Conservation (phyloP, 2,888 invertebrate species). For the Galerucella pusilla region DNA sequence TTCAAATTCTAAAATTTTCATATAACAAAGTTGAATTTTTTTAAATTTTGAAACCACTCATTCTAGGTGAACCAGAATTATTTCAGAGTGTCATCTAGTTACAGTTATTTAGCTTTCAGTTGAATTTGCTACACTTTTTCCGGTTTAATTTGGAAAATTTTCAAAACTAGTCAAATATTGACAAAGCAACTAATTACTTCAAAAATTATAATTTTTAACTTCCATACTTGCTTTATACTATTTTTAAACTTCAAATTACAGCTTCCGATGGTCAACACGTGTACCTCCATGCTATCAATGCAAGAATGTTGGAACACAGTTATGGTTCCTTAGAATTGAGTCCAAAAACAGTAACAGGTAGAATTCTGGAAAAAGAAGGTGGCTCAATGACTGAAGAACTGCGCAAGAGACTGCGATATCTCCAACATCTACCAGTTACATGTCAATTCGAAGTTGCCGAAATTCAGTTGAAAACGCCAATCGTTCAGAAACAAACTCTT, state of each 20-base stretch:
- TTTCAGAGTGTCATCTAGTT: too few relatives aligned
- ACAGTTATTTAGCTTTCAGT: too few relatives aligned
- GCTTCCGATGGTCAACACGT: constrained; percentile 93
- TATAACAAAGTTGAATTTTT: too few relatives aligned
- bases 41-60: too few relatives aligned
- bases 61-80: too few relatives aligned
- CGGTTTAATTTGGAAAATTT: too few relatives aligned
- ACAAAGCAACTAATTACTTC: too few relatives aligned
- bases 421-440: constrained; percentile 89
- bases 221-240: not conserved
- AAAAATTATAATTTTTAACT: too few relatives aligned
- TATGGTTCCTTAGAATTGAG: constrained; percentile 85
- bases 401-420: constrained; percentile 78
- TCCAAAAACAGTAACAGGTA: constrained; percentile 79
- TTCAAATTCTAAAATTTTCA: not conserved
- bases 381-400: constrained; percentile 87
- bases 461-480: constrained; percentile 79
- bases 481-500: constrained; percentile 76
- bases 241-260: constrained; percentile 60
- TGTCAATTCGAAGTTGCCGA: constrained; percentile 93
- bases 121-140: too few relatives aligned
- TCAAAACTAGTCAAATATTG: too few relatives aligned
- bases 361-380: constrained; percentile 88
- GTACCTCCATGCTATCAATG: constrained; percentile 90
- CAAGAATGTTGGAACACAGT: constrained; percentile 86